Conservation (phyloP, 2,113 vertebrate genomes). For the Cygnus atratus region DNA sequence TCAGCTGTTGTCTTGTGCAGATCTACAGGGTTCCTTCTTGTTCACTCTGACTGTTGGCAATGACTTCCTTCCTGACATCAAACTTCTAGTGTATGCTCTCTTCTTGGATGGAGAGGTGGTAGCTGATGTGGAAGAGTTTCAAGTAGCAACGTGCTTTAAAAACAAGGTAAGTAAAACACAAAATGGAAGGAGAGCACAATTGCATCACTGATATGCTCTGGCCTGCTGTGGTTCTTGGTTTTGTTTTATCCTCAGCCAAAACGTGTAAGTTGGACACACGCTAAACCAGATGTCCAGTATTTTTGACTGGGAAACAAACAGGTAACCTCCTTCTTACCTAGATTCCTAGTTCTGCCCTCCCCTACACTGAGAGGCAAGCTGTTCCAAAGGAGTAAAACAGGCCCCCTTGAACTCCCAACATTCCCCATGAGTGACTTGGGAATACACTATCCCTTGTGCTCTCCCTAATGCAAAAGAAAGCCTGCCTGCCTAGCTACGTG, state of each 20-base stretch:
- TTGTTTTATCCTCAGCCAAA: neutral
- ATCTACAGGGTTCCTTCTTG: constrained; percentile 56
- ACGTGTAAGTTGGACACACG: neutral
- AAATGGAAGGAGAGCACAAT: neutral
- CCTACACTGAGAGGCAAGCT: neutral
- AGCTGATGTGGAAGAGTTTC: constrained; percentile 50
- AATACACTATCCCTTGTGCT: neutral
- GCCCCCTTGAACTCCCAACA: neutral
- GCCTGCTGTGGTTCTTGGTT: neutral
- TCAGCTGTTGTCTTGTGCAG: neutral
- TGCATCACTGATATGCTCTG: neutral
- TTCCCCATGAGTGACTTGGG: neutral
- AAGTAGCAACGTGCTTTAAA: constrained; percentile 40
- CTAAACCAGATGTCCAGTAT: neutral
- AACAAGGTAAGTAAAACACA: constrained; percentile 41
- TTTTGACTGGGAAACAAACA: neutral
- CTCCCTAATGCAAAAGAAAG: neutral
- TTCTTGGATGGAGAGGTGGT: constrained; percentile 62
- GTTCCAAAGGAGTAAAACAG: neutral
- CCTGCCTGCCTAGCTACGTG: neutral
- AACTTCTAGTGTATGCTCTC: constrained; percentile 33
- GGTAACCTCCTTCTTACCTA: neutral
- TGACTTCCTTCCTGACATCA: constrained; percentile 39
- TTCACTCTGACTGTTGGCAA: neutral
- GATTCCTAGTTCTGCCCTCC: neutral